These are phyloP conservation scores for Montipora efflorescens DNA, from an alignment of 64 coral and sea anemone species.

Conservation along the genomic window DNA sequence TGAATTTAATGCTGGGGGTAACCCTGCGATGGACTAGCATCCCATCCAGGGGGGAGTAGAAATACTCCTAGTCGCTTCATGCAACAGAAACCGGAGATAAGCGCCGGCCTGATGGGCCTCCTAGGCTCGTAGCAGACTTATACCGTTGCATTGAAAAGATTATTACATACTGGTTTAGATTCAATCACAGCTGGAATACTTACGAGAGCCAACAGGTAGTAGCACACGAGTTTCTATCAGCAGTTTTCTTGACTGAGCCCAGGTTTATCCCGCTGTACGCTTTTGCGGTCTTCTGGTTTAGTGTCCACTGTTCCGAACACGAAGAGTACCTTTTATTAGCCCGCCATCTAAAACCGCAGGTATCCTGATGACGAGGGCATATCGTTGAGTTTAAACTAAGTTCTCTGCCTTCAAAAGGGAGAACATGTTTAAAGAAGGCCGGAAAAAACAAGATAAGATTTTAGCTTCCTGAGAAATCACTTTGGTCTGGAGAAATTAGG, in stretches of 20 bases:
- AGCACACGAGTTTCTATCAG: constrained; percentile 15
- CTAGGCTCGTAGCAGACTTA: too few species aligned
- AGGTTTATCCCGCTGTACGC: constrained; percentile 31
- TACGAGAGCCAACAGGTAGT: constrained; percentile 62
- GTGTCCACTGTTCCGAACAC: constrained; percentile 24
- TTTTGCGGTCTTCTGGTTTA: constrained; percentile 27
- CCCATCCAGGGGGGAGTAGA: too few species aligned
- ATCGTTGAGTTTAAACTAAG: constrained; percentile 1
- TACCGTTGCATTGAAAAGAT: too few species aligned
- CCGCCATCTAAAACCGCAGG: constrained; percentile 31
- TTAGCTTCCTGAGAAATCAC: too few species aligned
- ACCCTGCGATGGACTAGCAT: too few species aligned
- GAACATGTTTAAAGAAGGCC: background rate
- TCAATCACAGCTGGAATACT: background rate
- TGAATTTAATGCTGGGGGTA: too few species aligned
- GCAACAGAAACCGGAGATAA: too few species aligned
- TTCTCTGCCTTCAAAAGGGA: background rate
- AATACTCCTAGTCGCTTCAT: too few species aligned
- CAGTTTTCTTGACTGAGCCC: constrained; percentile 4
- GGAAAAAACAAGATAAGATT: too few species aligned
- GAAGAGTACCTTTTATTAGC: constrained; percentile 34
- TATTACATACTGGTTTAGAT: too few species aligned
- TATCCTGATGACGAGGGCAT: constrained; percentile 57
- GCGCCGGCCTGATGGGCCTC: too few species aligned
- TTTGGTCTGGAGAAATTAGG: too few species aligned